Conservation (phyloP, 2,888 invertebrate species). For the Harpalus rubripes region DNA sequence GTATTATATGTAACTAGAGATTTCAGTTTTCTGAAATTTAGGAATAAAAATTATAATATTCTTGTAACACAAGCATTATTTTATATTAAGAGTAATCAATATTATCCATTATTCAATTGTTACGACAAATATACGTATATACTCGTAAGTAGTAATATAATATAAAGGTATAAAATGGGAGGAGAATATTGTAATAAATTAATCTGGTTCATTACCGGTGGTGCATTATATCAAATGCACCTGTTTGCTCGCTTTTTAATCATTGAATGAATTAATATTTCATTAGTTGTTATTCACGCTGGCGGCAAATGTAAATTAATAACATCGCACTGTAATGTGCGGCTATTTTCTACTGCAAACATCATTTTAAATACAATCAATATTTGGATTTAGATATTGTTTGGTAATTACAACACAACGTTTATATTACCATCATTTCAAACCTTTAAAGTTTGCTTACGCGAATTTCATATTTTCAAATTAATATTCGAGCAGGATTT, state of each 20-base stretch:
- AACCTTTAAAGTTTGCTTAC: constrained; percentile 25
- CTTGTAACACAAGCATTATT: no score
- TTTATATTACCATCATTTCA: constrained; percentile 36
- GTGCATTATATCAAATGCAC: constrained; percentile 35
- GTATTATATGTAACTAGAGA: no score
- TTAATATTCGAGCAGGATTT: background rate
- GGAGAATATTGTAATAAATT: background rate
- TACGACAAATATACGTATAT: no score
- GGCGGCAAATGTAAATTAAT: constrained; percentile 39
- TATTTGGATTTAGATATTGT: constrained; percentile 47
- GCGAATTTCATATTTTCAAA: constrained; percentile 2
- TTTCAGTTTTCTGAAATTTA: no score
- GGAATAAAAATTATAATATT: no score
- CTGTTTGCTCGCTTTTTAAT: constrained; percentile 50
- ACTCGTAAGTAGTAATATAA: no score
- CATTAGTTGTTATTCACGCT: constrained; percentile 42
- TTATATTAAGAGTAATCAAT: no score
- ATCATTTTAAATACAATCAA: constrained; percentile 48
- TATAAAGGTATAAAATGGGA: background rate
- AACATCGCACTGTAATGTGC: constrained; percentile 21
- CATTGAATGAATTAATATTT: constrained; percentile 39
- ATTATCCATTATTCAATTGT: no score
- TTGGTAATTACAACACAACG: constrained; percentile 7
- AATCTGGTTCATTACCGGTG: constrained; percentile 8
- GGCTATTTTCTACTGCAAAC: constrained; percentile 15